Conservation (phyloP, 2,113 vertebrate species). For the Podiceps cristatus region DNA sequence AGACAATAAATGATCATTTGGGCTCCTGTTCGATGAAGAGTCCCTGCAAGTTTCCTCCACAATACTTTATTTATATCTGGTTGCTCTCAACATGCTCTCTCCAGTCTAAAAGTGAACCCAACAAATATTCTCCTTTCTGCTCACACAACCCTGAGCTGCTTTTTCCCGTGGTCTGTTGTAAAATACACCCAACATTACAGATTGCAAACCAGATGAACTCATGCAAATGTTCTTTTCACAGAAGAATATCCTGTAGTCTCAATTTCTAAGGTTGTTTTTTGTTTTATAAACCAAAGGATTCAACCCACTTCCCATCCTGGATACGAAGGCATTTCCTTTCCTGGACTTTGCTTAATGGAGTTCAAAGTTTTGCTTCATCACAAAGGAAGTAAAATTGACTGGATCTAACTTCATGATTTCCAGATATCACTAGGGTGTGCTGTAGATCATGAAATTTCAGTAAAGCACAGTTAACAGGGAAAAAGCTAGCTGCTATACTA, state of each 20-base stretch:
- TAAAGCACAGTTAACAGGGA: neutral
- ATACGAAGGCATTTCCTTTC: neutral
- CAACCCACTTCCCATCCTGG: neutral
- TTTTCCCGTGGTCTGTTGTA: neutral
- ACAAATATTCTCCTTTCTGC: neutral
- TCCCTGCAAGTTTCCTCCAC: neutral
- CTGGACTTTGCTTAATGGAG: neutral
- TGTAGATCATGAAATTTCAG: constrained; percentile 68
- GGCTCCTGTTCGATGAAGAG: neutral
- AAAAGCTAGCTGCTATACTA: neutral
- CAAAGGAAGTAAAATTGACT: neutral
- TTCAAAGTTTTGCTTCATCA: neutral
- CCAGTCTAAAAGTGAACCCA: neutral
- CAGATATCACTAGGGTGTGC: constrained; percentile 74
- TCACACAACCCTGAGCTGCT: neutral
- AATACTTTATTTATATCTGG: neutral
- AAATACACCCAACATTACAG: neutral
- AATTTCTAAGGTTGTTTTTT: neutral
- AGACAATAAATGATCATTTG: neutral
- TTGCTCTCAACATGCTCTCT: neutral
- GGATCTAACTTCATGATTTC: constrained; percentile 16
- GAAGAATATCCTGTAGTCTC: neutral
- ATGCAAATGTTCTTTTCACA: neutral
- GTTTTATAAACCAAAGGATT: neutral
- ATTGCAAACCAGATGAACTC: neutral